phyloP scores from a whole-genome alignment of 2,113 vertebrate species.

The Himantopus leucocephalus region DNA sequence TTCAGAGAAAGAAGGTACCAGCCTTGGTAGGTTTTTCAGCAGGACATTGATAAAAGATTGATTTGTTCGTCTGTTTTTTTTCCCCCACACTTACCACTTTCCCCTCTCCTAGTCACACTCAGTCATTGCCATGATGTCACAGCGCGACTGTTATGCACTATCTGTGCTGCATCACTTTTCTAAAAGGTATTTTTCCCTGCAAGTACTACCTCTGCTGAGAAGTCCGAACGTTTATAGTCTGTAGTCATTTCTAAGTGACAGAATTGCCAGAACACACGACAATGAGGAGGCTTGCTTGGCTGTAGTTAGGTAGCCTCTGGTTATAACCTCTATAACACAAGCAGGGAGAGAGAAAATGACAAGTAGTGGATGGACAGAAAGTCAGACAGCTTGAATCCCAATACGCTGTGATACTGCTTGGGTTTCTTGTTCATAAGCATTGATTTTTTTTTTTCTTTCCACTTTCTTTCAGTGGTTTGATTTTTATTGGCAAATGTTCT shows the following conservation, averaged over 20 bases:
- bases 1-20: not conserved
- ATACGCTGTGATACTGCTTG: not conserved
- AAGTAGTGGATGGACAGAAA: not conserved
- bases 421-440: not conserved
- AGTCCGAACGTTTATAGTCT: not conserved
- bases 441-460: not conserved
- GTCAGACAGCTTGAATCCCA: not conserved
- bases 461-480: not conserved
- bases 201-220: not conserved
- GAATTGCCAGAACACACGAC: not conserved
- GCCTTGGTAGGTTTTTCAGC: not conserved
- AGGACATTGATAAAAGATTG: not conserved
- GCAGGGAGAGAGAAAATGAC: not conserved
- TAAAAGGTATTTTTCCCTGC: not conserved
- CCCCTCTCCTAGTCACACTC: not conserved
- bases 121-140: too few relatives aligned
- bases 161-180: not conserved
- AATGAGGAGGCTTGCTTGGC: not conserved
- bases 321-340: not conserved
- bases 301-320: not conserved
- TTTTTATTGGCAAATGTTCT: not conserved
- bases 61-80: not conserved
- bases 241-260: not conserved
- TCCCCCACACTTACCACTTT: not conserved
- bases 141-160: not conserved